Conservation (phyloP, 2,113 vertebrate genomes). For the Pipra filicauda region DNA sequence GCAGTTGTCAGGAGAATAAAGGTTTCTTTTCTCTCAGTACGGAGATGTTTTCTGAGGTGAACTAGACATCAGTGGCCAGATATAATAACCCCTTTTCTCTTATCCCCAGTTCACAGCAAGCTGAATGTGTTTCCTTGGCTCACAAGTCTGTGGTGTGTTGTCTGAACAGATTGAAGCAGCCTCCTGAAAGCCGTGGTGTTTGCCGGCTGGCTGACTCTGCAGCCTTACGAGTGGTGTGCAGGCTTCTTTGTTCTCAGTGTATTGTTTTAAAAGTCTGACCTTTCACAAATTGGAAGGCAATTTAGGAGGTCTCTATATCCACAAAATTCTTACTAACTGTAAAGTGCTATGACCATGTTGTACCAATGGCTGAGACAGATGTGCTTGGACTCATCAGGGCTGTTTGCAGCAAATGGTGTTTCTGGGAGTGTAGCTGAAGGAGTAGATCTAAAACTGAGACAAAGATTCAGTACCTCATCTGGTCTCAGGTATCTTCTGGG, state of each 20-base stretch:
- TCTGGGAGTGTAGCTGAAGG: neutral
- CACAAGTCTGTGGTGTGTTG: neutral
- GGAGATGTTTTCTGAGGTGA: neutral
- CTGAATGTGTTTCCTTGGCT: neutral
- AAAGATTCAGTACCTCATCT: neutral
- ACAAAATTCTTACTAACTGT: neutral
- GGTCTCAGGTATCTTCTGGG: neutral
- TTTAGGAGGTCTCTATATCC: neutral
- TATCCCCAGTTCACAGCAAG: neutral
- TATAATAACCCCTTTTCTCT: neutral
- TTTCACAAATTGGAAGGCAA: neutral
- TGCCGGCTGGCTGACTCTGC: neutral
- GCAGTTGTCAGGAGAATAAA: constrained; percentile 9
- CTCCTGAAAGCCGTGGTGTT: accelerated
- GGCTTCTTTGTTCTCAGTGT: neutral
- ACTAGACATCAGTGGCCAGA: neutral
- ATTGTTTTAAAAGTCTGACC: neutral
- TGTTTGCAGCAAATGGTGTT: neutral
- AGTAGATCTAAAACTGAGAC: neutral
- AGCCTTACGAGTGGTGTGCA: accelerated
- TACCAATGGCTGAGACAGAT: accelerated
- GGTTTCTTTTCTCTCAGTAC: neutral
- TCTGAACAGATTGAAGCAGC: neutral
- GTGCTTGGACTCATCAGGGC: accelerated
- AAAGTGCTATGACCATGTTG: neutral